Percentiles rank a stretch among this genome's conserved stretches.
Conservation (phyloP, 2,888 invertebrate species). For the Therioaphis trifolii region DNA sequence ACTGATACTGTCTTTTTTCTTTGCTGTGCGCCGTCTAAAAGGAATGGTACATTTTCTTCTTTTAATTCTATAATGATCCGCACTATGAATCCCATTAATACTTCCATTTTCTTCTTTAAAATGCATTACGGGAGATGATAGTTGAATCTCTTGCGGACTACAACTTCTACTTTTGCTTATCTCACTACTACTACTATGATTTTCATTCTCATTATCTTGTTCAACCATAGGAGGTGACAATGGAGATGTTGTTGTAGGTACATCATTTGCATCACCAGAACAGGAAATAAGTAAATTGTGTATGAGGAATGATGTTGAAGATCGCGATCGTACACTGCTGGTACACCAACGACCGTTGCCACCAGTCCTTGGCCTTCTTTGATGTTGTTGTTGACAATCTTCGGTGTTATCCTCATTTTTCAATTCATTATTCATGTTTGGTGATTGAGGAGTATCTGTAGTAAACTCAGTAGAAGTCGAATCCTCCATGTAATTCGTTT, state of each 20-base stretch:
- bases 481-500: constrained; percentile 39
- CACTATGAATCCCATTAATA: neutral
- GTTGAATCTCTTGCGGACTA: constrained; percentile 22
- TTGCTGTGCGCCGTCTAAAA: constrained; percentile 27
- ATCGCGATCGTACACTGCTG: constrained; percentile 44
- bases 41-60: constrained; percentile 44
- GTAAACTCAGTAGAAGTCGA: neutral
- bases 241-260: neutral
- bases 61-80: constrained; percentile 18
- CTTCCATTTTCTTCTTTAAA: neutral
- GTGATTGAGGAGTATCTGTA: neutral
- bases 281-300: constrained; percentile 53
- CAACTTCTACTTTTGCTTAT: constrained; percentile 35
- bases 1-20: constrained; percentile 16
- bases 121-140: constrained; percentile 10
- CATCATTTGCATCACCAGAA: neutral
- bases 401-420: constrained; percentile 10
- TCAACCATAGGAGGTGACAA: neutral
- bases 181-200: neutral
- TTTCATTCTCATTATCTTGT: constrained; percentile 8
- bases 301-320: constrained; percentile 58
- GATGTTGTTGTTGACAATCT: constrained; percentile 22
- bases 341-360: constrained; percentile 45
- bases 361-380: constrained; percentile 63
- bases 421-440: constrained; percentile 6